Base-by-base conservation (phyloP, 1,140 invertebrate genomes). In the Lordiphosa collinella region DNA sequence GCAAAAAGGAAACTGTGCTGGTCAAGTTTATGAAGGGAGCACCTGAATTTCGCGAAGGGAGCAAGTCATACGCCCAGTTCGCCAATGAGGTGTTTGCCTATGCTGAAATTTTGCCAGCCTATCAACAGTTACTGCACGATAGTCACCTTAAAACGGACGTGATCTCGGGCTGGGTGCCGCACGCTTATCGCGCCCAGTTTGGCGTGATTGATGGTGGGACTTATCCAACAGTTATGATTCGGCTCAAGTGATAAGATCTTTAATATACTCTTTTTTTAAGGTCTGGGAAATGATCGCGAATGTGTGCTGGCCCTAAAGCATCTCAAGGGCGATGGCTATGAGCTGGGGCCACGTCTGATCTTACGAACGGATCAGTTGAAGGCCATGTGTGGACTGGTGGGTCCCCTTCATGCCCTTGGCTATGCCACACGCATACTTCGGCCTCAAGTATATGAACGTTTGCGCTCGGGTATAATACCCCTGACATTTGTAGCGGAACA, bases 11-110 rank as follows among this genome's bases (percentile, higher is more conserved):
- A 41, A 31, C 84, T 43, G 52, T 87, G 4, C 49, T 88, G 37
- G 76, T 73, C 1, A 88, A 88, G 52, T 86, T 88, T 35, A 88
- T 88, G 87, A 86, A 84, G 57, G 85, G 87, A 16, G 58, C 58
- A 11, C 48, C 59, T 4, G 54, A 57, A 9, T 88, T 87, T 32
- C 76, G 87, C 0, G 58, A 62, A 31, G 63, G 59, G 2, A 80
- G 80, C 49, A 76, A 75, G 35, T 87, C 84, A 5, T 86, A 86
- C 50, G 66, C 59, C 1, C 87, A 87, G 52, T 88, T 86, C 40
- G 64, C 76, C 49, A 88, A 88, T 53, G 87, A 88, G 35, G 46
- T 71, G 10, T 87, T 71, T 41, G 67, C 72, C 16, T 88, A 88
- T 14, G 47, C 63, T 5, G 59, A 86, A 12, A 62, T 86, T 1